These are phyloP conservation scores for Hypocryptadius cinnamomeus DNA, from an alignment of 2,113 vertebrate genomes.

Conservation along the genomic window DNA sequence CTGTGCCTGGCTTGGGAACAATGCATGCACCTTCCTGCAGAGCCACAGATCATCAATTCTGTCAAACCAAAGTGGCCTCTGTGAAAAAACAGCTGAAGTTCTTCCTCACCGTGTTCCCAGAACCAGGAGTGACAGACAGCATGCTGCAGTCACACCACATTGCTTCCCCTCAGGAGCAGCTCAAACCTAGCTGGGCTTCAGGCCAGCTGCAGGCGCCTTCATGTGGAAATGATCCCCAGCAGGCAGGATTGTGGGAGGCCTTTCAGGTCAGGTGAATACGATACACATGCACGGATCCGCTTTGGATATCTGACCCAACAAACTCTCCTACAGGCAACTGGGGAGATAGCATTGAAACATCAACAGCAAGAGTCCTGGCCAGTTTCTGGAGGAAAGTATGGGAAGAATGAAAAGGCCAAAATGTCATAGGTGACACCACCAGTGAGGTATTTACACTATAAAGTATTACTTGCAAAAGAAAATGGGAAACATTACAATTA, in stretches of 20 bases:
- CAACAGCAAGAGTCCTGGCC: not conserved
- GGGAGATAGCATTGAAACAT: not conserved
- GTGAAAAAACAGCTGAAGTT: not conserved
- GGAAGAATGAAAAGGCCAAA: constrained; percentile 10
- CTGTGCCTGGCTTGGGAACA: not conserved
- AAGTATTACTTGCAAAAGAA: constrained; percentile 11
- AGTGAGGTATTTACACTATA: not conserved
- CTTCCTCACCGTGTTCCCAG: not conserved
- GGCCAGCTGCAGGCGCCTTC: not conserved
- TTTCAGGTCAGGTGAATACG: constrained; percentile 11
- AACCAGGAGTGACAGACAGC: not conserved
- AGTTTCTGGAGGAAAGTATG: not conserved
- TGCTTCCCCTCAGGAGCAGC: not conserved
- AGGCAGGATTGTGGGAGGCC: not conserved
- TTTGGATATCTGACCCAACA: constrained; percentile 21
- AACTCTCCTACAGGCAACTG: not conserved
- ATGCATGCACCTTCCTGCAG: not conserved
- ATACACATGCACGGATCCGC: not conserved
- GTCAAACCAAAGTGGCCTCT: not conserved
- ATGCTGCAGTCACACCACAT: not conserved
- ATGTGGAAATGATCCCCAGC: not conserved
- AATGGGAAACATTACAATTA: not conserved
- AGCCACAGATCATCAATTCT: not conserved
- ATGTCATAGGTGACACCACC: not conserved
- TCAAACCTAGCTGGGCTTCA: not conserved